phyloP scores from a whole-genome alignment of 1,140 invertebrate species.

The Euglossa dilemma region DNA sequence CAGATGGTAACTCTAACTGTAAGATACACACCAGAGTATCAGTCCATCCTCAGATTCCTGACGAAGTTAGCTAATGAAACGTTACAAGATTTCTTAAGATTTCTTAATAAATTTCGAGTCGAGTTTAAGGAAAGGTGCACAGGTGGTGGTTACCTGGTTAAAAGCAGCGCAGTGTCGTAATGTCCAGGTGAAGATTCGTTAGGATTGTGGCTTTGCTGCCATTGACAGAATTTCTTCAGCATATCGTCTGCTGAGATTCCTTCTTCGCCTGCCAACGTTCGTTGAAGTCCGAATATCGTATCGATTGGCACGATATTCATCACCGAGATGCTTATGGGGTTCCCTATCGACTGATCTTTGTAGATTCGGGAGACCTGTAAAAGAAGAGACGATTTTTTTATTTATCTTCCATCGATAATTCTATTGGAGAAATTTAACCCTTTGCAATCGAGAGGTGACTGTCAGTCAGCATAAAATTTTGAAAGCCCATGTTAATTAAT shows the following conservation, averaged over 20 bases:
- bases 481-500: no score
- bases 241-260: conserved; percentile 85
- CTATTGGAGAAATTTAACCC: no score
- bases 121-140: no score
- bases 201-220: conserved; percentile 85
- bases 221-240: conserved; percentile 88
- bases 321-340: conserved; percentile 90
- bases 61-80: background rate
- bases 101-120: background rate
- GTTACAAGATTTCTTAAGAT: background rate
- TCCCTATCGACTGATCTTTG: conserved; percentile 91
- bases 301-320: conserved; percentile 86
- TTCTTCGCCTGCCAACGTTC: conserved; percentile 58
- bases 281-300: conserved; percentile 78
- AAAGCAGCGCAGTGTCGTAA: conserved; percentile 89
- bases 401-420: no score
- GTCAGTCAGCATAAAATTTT: no score
- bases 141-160: conserved; percentile 85
- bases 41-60: background rate
- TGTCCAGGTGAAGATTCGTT: conserved; percentile 82
- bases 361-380: conserved; percentile 89
- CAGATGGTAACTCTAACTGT: background rate
- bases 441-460: no score
- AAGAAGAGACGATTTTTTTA: no score
- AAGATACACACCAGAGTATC: background rate